phyloP scores from a whole-genome alignment of 30 jellyfish, hydroid and myxozoan genomes.

The Kudoa iwatai region DNA sequence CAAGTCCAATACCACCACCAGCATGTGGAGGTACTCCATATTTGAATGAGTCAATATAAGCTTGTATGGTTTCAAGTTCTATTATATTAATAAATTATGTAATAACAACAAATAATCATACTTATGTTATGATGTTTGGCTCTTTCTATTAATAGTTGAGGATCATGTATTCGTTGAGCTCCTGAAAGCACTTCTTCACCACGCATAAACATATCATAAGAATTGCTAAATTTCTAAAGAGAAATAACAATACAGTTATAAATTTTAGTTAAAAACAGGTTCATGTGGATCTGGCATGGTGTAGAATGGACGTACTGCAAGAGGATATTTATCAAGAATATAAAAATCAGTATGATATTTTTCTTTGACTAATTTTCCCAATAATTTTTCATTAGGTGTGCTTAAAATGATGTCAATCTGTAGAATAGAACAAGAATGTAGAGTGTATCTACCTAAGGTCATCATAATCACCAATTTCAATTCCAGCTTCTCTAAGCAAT shows the following conservation, averaged over 20 bases:
- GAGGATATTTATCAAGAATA: slow-evolving; percentile 78
- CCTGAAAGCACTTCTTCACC: slow-evolving; percentile 97
- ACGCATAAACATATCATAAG: slow-evolving; percentile 98
- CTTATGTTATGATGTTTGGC: slow-evolving; percentile 63
- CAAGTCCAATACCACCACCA: slow-evolving; percentile 98
- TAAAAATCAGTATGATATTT: slow-evolving; percentile 82
- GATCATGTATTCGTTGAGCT: slow-evolving; percentile 96
- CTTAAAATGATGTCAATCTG: slow-evolving; percentile 3
- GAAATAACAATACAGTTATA: too few relatives aligned
- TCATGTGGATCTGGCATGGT: slow-evolving; percentile 93
- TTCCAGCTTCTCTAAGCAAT: slow-evolving; percentile 71
- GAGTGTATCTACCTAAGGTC: slow-evolving; percentile 25
- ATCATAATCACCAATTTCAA: slow-evolving; percentile 92
- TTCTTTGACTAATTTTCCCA: slow-evolving; percentile 79
- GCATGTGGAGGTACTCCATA: slow-evolving; percentile 92
- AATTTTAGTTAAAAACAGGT: slow-evolving; percentile 9
- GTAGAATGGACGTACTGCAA: slow-evolving; percentile 93
- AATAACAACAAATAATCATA: slow-evolving; percentile 3
- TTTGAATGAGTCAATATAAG: slow-evolving; percentile 82
- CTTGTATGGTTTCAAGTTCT: slow-evolving; percentile 51
- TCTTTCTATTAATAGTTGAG: slow-evolving; percentile 39
- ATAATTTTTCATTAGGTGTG: slow-evolving; percentile 85
- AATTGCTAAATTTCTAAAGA: slow-evolving; percentile 23
- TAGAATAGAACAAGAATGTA: neutral
- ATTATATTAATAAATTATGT: neutral